A percentile compares a stretch with the other conserved stretches of the same genome.
phyloP scores from a whole-genome alignment of 2,113 vertebrate genomes.

The Eulemur macaco region DNA sequence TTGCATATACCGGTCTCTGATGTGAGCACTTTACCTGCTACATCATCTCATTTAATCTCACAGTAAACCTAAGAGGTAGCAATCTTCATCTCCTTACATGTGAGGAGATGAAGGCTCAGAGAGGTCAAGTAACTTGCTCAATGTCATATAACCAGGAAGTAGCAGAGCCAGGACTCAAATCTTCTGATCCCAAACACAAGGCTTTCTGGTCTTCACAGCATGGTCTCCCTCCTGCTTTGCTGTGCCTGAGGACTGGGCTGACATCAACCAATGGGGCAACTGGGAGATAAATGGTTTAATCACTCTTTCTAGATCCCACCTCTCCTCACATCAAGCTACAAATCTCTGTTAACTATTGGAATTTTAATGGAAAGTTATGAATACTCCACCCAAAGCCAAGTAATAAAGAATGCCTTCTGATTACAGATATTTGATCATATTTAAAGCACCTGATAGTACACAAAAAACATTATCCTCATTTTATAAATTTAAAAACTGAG shows the following conservation, averaged over 20 bases:
- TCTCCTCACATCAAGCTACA: not conserved
- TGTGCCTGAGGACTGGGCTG: not conserved
- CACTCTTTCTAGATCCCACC: not conserved
- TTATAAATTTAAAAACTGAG: conserved; percentile 15
- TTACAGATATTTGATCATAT: not conserved
- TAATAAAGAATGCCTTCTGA: not conserved
- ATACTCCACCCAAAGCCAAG: not conserved
- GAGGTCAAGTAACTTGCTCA: not conserved
- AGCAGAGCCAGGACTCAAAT: not conserved
- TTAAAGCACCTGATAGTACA: conserved; percentile 7
- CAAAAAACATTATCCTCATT: not conserved
- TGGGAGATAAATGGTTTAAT: not conserved
- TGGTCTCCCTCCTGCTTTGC: not conserved
- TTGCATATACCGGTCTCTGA: not conserved
- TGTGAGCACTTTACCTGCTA: not conserved
- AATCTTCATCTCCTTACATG: not conserved
- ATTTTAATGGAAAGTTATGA: not conserved
- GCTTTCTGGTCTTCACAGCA: not conserved
- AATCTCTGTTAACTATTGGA: not conserved
- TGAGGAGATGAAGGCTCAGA: not conserved
- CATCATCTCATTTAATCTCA: not conserved
- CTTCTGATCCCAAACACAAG: not conserved
- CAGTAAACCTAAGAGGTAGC: not conserved
- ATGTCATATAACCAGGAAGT: not conserved
- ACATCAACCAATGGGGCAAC: not conserved